Evolutionary conservation across 2,113 vertebrate genomes (phyloP), one percentile per base, ranked within the genome.

Genomic region (Engystomops pustulosus): DNA sequence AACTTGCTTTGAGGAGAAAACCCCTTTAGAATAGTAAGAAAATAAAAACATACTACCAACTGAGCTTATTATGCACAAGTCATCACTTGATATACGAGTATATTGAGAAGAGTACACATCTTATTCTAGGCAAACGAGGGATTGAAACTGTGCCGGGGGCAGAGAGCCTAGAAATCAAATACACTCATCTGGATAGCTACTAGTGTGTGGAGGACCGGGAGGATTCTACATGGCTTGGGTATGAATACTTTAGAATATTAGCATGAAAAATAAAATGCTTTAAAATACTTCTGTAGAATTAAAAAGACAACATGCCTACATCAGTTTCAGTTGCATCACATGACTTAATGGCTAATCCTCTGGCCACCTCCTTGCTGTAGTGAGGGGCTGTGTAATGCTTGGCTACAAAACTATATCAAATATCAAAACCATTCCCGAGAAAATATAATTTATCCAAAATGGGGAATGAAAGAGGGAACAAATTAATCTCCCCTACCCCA

Each of bases 401-500:
- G 34, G 8, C 72, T 69, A 79, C 32, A 79, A 85, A 85, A 85
- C 83, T 79, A 85, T 70, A 85, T 85, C 65, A 70, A 84, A 78
- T 70, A 45, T 51, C 60, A 77, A 68, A 77, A 84, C 45, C 30
- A 38, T 51, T 77, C 72, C 82, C 82, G 20, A 68, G 72, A 49
- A 47, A 77, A 84, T 84, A 84, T 77, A 83, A 65, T 76, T 75
- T 76, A 84, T 84, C 72, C 72, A 84, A 76, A 84, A 76, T 30
- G 72, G 72, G 76, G 45, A 69, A 78, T 38, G 34, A 36, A 69
- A 53, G 60, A 78, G 60, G 82, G 60, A 47, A 62, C 51, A 32
- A 44, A 36, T 17, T 38, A 67, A 36, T n/a, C 67, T 68, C 23
- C 47, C 30, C 14, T n/a, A 36, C 58, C 81, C 55, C 67, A 60